A percentile compares a stretch with the other conserved stretches of the same genome.
Conservation (phyloP, 2,113 vertebrate genomes). For the Takifugu flavidus region DNA sequence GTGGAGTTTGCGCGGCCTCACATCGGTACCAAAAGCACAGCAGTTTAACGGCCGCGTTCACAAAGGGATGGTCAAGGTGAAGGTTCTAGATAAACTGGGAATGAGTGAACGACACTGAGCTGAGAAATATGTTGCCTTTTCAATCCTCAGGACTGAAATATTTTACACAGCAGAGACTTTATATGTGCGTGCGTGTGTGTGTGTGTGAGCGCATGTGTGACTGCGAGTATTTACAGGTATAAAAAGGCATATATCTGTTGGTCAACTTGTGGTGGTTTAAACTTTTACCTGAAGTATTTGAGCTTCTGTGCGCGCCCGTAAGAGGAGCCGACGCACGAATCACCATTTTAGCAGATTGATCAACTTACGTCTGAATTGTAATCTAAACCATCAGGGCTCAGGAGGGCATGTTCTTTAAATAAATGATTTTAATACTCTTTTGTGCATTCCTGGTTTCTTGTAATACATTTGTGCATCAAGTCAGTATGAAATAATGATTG, state of each 20-base stretch:
- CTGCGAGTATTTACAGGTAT: conserved; percentile 23
- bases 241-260: conserved; percentile 68
- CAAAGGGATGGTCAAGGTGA: conserved; percentile 71
- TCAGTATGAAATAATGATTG: conserved; percentile 66
- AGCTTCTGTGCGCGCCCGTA: conserved; percentile 46
- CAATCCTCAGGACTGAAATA: conserved; percentile 77
- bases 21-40: conserved; percentile 81
- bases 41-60: conserved; percentile 76
- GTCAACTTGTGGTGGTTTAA: conserved; percentile 68
- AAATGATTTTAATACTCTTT: conserved; percentile 62
- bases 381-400: conserved; percentile 38
- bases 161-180: conserved; percentile 76
- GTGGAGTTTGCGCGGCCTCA: conserved; percentile 89
- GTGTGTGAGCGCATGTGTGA: conserved; percentile 20
- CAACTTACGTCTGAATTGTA: conserved; percentile 44
- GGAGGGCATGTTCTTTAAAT: conserved; percentile 53
- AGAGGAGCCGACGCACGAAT: conserved; percentile 35
- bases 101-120: conserved; percentile 53
- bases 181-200: conserved; percentile 48
- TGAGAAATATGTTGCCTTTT: conserved; percentile 74
- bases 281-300: conserved; percentile 36
- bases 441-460: conserved; percentile 65
- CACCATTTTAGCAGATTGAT: conserved; percentile 29
- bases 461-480: conserved; percentile 62
- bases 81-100: conserved; percentile 27